These are phyloP conservation scores for Hyperoplus lanceolatus DNA, from an alignment of 2,797 vertebrate species.

Conservation along the genomic window DNA sequence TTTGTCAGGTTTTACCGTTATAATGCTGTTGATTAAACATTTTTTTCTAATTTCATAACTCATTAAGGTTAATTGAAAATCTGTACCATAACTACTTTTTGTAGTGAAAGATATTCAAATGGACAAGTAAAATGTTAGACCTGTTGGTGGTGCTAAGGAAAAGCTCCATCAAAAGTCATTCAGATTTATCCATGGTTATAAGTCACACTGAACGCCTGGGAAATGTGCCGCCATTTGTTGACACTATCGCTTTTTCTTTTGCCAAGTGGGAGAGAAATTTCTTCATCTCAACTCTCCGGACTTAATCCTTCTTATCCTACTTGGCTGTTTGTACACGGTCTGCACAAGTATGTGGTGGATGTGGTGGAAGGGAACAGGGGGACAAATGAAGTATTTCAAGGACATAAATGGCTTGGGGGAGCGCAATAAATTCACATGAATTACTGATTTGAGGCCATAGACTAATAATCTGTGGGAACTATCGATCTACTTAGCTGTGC, in stretches of 20 bases:
- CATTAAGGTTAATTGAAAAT: background rate
- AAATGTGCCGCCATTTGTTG: background rate
- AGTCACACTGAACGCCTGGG: background rate
- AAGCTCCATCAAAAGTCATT: background rate
- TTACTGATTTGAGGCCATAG: background rate
- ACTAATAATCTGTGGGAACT: background rate
- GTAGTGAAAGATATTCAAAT: background rate
- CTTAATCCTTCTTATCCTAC: background rate
- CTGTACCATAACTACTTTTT: background rate
- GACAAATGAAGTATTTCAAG: background rate
- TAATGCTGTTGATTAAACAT: background rate
- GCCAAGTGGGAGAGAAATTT: slow-evolving; percentile 4
- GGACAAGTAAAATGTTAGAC: background rate
- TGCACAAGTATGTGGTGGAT: background rate
- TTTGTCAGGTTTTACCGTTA: background rate
- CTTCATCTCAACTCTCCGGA: background rate
- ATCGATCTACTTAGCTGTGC: background rate
- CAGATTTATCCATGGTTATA: background rate
- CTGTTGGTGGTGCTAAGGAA: background rate
- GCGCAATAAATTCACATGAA: background rate
- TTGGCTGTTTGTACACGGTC: background rate
- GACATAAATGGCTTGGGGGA: background rate
- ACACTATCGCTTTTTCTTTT: background rate
- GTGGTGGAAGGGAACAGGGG: background rate
- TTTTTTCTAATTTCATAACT: background rate